Conservation (phyloP, 2,797 vertebrate genomes). For the Aselliscus stoliczkanus region DNA sequence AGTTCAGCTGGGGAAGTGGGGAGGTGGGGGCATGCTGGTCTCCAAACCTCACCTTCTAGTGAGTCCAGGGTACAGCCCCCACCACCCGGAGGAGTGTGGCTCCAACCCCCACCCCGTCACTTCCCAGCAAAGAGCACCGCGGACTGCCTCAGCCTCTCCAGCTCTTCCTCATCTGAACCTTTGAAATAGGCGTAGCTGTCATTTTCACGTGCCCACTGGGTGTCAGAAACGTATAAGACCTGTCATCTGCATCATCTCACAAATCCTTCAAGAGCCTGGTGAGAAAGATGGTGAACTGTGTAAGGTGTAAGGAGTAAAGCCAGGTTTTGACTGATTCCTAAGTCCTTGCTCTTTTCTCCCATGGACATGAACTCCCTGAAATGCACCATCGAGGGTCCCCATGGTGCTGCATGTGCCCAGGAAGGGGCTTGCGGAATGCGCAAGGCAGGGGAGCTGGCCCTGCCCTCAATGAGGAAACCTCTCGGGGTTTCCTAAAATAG, state of each 20-base stretch:
- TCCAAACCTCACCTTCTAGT: too few species aligned
- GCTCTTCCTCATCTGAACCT: neutral
- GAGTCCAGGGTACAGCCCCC: neutral
- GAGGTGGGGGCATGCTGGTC: neutral
- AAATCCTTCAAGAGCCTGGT: neutral
- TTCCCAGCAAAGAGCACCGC: neutral
- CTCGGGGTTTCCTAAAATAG: neutral
- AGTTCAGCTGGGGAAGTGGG: neutral
- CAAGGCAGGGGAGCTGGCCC: neutral
- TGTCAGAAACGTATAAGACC: neutral
- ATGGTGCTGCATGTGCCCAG: fast-evolving
- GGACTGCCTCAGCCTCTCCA: neutral
- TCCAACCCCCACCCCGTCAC: neutral
- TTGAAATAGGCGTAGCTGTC: neutral
- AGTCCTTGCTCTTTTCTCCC: neutral
- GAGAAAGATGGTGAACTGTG: neutral
- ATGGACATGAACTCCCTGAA: neutral
- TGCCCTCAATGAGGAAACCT: neutral
- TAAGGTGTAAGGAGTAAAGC: neutral
- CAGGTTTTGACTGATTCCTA: neutral
- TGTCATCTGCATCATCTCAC: neutral
- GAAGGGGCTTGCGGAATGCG: neutral
- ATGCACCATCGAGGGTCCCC: neutral
- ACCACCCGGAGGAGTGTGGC: neutral
- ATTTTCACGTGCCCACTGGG: neutral